phyloP scores from a whole-genome alignment of 2,888 invertebrate genomes.

The Dicyrtomina minuta region DNA sequence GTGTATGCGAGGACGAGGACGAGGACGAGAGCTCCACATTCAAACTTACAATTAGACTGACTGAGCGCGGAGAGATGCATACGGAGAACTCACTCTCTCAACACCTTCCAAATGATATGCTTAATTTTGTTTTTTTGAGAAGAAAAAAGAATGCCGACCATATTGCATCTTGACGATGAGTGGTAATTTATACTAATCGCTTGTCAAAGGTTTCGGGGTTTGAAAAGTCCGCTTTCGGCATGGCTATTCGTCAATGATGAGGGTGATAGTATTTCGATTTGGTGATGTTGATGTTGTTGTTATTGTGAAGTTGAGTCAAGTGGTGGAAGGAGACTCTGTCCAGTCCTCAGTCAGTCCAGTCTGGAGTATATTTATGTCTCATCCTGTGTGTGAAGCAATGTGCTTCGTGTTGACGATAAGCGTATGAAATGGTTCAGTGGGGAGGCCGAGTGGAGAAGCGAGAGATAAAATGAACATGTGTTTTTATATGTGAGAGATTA shows the following conservation, averaged over 20 bases:
- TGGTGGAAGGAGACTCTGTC: background rate
- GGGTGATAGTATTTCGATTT: conserved; percentile 21
- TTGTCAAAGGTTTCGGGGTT: conserved; percentile 25
- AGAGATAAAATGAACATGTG: background rate
- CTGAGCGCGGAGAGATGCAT: no score
- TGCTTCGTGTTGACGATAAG: no score
- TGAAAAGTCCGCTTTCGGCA: conserved; percentile 27
- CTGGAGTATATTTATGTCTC: no score
- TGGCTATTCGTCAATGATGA: conserved; percentile 28
- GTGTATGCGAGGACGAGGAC: no score
- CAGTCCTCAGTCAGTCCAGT: background rate
- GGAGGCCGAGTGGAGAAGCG: background rate
- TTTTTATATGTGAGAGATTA: conserved; percentile 8
- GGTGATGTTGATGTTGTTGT: conserved; percentile 9
- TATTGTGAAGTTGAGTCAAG: conserved; percentile 8
- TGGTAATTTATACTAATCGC: conserved; percentile 33
- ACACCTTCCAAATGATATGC: background rate
- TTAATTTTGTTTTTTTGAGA: conserved; percentile 12
- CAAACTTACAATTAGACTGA: no score
- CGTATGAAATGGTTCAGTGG: conserved; percentile 21
- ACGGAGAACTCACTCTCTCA: no score
- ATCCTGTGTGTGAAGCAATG: no score
- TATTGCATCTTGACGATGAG: no score
- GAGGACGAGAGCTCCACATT: no score
- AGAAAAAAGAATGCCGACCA: conserved; percentile 22